Percentiles rank a stretch among this genome's conserved stretches.
Evolutionary conservation across 2,113 vertebrate genomes (phyloP).

Genomic region (Grallaria varia): DNA sequence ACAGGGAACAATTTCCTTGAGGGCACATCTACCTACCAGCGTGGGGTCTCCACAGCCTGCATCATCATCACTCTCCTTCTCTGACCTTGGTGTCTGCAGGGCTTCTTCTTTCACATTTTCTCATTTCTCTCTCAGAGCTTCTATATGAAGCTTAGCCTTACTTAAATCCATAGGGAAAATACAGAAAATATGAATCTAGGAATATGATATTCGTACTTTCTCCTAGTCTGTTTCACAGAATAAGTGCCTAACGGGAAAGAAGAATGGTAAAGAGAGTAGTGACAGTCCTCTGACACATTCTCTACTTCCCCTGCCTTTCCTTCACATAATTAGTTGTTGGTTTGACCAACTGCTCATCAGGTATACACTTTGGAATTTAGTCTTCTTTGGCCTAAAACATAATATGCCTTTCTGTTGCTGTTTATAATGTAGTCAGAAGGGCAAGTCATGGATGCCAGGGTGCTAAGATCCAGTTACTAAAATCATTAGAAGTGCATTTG

Average conservation of each 20-base stretch:
- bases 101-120: background rate
- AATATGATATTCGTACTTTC: background rate
- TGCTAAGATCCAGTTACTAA: too few relatives aligned
- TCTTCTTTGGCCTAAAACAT: background rate
- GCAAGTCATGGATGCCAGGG: background rate
- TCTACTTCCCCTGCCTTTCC: background rate
- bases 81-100: background rate
- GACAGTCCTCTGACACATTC: background rate
- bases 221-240: background rate
- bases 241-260: background rate
- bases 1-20: background rate
- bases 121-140: background rate
- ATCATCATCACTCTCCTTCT: background rate
- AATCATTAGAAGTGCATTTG: too few relatives aligned
- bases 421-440: background rate
- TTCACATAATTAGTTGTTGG: background rate
- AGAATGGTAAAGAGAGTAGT: background rate
- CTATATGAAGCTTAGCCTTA: background rate
- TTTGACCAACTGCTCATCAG: background rate
- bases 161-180: background rate
- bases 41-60: background rate
- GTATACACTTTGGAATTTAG: background rate
- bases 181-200: background rate
- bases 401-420: background rate
- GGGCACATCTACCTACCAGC: background rate